phyloP scores from a whole-genome alignment of 2,113 vertebrate species.

The Marmota flaviventris region DNA sequence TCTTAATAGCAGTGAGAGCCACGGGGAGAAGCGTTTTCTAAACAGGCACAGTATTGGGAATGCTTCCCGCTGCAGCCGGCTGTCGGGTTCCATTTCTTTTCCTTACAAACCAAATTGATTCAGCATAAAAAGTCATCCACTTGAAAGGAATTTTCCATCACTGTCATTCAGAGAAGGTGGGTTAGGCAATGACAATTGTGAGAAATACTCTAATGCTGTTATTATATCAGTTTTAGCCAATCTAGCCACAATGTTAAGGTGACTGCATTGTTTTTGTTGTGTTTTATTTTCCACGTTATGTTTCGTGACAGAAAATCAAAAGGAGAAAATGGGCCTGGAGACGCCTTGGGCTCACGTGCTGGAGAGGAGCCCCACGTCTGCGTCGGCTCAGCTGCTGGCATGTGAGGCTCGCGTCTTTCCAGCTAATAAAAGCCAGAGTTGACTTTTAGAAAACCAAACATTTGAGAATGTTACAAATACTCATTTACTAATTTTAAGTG shows the following conservation, averaged over 20 bases:
- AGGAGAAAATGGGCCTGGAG: background rate
- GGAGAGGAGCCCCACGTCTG: background rate
- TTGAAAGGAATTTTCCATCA: conserved; percentile 49
- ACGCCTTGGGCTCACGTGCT: rapidly evolving
- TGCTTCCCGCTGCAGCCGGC: background rate
- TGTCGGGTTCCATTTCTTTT: conserved; percentile 19
- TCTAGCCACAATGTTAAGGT: background rate
- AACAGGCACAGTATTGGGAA: background rate
- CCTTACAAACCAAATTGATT: conserved; percentile 6
- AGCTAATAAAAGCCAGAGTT: background rate
- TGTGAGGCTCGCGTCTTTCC: background rate
- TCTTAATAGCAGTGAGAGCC: background rate
- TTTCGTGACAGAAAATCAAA: conserved; percentile 33
- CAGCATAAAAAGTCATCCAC: conserved; percentile 35
- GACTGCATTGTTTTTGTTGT: background rate
- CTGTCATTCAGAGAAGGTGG: background rate
- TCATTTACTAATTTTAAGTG: too few species aligned
- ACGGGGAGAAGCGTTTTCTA: background rate
- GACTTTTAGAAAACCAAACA: background rate
- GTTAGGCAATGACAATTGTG: background rate
- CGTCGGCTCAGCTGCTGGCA: background rate
- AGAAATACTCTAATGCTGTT: background rate
- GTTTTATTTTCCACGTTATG: background rate
- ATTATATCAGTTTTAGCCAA: background rate
- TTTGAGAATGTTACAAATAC: background rate